Conservation (phyloP, 1,140 invertebrate genomes). For the Lepidotrigona ventralis region DNA sequence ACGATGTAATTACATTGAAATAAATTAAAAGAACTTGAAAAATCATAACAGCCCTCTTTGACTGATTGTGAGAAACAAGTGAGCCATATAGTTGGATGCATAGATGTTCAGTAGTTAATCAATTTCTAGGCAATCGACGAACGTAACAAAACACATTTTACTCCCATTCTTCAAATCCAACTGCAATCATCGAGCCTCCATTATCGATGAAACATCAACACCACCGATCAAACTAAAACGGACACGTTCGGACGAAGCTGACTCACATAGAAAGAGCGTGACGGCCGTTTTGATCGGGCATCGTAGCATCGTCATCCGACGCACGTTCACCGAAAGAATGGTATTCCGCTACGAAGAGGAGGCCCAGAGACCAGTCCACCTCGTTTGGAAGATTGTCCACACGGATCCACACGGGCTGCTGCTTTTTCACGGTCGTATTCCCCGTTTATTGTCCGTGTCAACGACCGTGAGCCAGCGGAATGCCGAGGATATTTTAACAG, state of each 20-base stretch:
- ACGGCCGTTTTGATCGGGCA: background rate
- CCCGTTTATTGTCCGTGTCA: slow-evolving; percentile 55
- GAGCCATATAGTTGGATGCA: too few relatives aligned
- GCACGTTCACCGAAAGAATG: background rate
- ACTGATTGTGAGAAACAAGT: too few relatives aligned
- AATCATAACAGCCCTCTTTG: too few relatives aligned
- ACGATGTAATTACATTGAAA: too few relatives aligned
- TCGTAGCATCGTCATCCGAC: background rate
- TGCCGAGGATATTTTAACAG: slow-evolving; percentile 61
- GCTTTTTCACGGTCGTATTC: slow-evolving; percentile 37
- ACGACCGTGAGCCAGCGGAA: slow-evolving; percentile 49
- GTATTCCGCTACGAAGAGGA: background rate
- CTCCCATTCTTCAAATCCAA: background rate
- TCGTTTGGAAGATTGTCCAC: background rate
- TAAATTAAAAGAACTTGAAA: too few relatives aligned
- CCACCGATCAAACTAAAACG: background rate
- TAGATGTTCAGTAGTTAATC: too few relatives aligned
- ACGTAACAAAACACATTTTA: background rate
- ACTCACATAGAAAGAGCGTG: background rate
- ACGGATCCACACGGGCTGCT: background rate
- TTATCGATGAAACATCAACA: background rate
- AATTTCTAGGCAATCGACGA: background rate
- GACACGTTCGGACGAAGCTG: background rate
- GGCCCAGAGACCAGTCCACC: too few relatives aligned
- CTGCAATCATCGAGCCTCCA: background rate